Evolutionary conservation across 2,888 invertebrate genomes (phyloP).

Genomic region (Podotricha telesiphe): DNA sequence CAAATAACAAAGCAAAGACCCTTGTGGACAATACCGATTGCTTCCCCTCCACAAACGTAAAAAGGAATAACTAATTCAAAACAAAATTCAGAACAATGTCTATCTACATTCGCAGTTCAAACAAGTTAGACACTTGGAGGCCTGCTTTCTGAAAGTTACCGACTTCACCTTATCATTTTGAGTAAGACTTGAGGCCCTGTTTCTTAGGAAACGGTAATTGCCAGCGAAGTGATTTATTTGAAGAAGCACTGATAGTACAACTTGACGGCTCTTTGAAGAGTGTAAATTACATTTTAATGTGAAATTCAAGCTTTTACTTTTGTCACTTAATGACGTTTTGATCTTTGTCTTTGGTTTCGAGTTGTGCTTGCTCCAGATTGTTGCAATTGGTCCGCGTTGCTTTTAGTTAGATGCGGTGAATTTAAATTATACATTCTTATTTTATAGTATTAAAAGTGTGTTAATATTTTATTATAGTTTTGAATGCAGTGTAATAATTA

Average conservation of each 20-base stretch:
- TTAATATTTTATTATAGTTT: too few relatives aligned
- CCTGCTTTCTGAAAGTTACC: slow-evolving; percentile 45
- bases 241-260: slow-evolving; percentile 44
- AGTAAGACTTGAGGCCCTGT: slow-evolving; percentile 38
- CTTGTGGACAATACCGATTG: neutral
- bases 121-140: slow-evolving; percentile 40
- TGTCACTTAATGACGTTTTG: slow-evolving; percentile 17
- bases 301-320: slow-evolving; percentile 35
- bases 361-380: slow-evolving; percentile 5
- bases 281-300: slow-evolving; percentile 42
- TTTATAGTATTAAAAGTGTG: too few relatives aligned
- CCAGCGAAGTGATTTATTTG: slow-evolving; percentile 44
- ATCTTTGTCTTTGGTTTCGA: slow-evolving; percentile 7
- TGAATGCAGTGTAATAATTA: too few relatives aligned
- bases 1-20: neutral
- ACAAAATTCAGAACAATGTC: slow-evolving; percentile 35
- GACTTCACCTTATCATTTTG: slow-evolving; percentile 47
- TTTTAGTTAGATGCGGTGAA: neutral
- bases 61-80: slow-evolving; percentile 31
- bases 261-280: slow-evolving; percentile 43
- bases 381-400: neutral
- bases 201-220: slow-evolving; percentile 44
- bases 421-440: too few relatives aligned
- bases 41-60: slow-evolving; percentile 17
- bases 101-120: slow-evolving; percentile 35